phyloP scores from a whole-genome alignment of 2,888 invertebrate genomes.

The Petrolisthes manimaculis region DNA sequence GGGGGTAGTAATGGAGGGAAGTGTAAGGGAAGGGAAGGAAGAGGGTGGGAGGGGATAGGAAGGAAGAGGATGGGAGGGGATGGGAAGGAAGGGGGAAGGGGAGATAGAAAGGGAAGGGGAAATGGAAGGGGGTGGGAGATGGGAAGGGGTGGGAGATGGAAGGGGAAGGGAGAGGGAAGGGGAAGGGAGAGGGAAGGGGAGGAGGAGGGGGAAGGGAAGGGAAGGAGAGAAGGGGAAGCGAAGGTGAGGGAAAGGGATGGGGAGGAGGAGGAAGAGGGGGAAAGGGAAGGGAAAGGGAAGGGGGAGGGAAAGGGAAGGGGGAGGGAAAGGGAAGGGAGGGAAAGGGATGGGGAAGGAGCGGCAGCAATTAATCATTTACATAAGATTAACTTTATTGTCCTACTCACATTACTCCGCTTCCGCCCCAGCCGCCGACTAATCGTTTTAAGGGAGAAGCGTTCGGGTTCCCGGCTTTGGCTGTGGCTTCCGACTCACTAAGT shows the following conservation, averaged over 20 bases:
- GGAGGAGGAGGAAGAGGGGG: too few species aligned
- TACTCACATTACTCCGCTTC: constrained; percentile 60
- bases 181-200: neutral
- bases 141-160: neutral
- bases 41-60: neutral
- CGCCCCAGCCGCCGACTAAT: constrained; percentile 63
- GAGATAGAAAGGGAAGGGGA: neutral
- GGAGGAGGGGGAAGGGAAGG: neutral
- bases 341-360: neutral
- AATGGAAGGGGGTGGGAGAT: neutral
- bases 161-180: neutral
- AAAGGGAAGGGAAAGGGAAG: neutral
- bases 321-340: constrained; percentile 12
- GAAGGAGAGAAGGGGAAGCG: too few species aligned
- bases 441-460: constrained; percentile 51
- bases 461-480: neutral
- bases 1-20: neutral
- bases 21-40: neutral
- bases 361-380: constrained; percentile 62
- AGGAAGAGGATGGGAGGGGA: neutral
- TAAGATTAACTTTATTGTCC: constrained; percentile 64
- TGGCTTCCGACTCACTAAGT: neutral
- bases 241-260: too few species aligned
- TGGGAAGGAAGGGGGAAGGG: neutral
- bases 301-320: neutral